A percentile compares a stretch with the other conserved stretches of the same genome.
These are phyloP conservation scores for Mythimna loreyi DNA, from an alignment of 2,888 invertebrate genomes.

Conservation along the genomic window DNA sequence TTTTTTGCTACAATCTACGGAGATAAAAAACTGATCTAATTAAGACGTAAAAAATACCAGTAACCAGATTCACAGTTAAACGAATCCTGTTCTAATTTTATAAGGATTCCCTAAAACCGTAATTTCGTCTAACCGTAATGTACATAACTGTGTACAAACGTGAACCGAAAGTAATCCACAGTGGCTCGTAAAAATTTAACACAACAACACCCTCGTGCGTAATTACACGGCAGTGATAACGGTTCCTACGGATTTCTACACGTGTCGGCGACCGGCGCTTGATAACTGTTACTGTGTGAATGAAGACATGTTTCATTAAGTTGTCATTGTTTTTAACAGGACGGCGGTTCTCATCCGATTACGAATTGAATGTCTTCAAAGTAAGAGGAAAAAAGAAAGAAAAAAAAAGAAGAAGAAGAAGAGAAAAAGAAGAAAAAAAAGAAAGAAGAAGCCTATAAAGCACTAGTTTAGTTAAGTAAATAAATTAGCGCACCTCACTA, in stretches of 20 bases:
- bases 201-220: conserved; percentile 48
- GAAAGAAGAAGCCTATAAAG: too few species aligned
- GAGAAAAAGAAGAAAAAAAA: too few species aligned
- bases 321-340: conserved; percentile 14
- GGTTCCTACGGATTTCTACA: conserved; percentile 44
- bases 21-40: background rate
- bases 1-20: background rate
- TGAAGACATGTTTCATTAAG: conserved; percentile 10
- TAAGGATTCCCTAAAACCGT: conserved; percentile 30
- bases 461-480: too few species aligned
- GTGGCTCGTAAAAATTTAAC: conserved; percentile 59
- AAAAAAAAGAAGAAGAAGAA: too few species aligned
- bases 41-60: background rate
- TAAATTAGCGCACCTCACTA: too few species aligned
- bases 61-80: background rate
- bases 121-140: conserved; percentile 32
- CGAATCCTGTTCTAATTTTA: conserved; percentile 20
- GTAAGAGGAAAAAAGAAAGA: too few species aligned
- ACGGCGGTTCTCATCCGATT: too few species aligned
- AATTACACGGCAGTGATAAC: conserved; percentile 57
- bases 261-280: conserved; percentile 18
- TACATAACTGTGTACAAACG: conserved; percentile 37
- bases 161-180: conserved; percentile 56
- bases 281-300: conserved; percentile 25
- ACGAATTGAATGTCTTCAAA: too few species aligned